Base-by-base conservation (phyloP, 2,888 invertebrate genomes). In the Iphiclides podalirius region DNA sequence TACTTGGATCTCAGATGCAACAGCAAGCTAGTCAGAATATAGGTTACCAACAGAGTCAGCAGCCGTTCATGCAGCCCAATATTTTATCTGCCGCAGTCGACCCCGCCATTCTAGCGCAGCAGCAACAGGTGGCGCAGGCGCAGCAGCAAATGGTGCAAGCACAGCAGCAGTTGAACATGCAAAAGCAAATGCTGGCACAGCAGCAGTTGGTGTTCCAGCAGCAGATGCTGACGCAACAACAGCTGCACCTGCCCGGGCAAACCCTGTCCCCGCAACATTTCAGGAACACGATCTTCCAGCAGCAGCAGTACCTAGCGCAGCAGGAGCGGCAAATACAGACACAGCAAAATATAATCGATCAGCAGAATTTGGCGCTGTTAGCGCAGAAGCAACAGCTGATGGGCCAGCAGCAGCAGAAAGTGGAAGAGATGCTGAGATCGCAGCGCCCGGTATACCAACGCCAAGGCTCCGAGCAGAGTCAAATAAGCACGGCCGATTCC, bases 261-360 rank as follows among this genome's bases (percentile, higher is more conserved):
- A 90, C 85, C 1, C 60, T 88, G 1, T 90, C 78, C 52, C 90
- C 78, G 16, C 88, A 81, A 37, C 86, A 79, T 46, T 75, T 84
- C 11, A 68, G 85, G 23, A 82, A 82, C 45, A 66, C 87, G 13
- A 39, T 50, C 3, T 40, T 50, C 14, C 85, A 85, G 57, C 84
- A 87, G 36, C 90, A 91, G 50, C 90, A 90, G 59, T 89, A 86
- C 58, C 71, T 89, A 44, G 81, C 86, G 0, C 90, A 90, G 47
- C 90, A 90, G 59, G 90, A 89, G 57, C 64, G 82, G 33, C 84
- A 89, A 45, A 71, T 90, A 11, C 90, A 90, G 47, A 84, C 85
- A 11, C 90, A 90, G 53, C 90, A 90, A 55, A 91, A 91, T 59
- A 79, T 89, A 26, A 86, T 91, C 42, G 91, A 90, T 58, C 91